Conservation (phyloP, 2,888 invertebrate genomes). For the Orthosia gothica region DNA sequence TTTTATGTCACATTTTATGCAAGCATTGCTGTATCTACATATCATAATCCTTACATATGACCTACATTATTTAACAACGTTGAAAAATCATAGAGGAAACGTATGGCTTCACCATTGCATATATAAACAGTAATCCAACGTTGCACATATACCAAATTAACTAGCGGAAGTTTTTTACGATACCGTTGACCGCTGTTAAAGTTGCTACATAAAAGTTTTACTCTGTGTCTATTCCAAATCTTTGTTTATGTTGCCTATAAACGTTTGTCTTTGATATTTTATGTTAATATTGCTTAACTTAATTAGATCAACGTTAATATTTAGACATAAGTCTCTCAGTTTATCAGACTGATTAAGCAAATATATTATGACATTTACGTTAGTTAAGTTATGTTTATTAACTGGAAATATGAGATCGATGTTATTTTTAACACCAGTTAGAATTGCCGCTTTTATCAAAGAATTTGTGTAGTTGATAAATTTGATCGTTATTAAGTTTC, state of each 20-base stretch:
- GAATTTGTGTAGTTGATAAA: not conserved
- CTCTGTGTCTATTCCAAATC: conserved; percentile 56
- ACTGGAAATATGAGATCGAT: not conserved
- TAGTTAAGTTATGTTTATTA: not conserved
- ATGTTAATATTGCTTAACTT: conserved; percentile 32
- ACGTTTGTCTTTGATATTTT: conserved; percentile 61
- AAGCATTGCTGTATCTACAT: conserved; percentile 13
- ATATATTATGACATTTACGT: not conserved
- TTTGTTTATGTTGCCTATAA: conserved; percentile 51
- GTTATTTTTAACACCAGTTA: not conserved
- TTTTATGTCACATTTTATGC: conserved; percentile 7
- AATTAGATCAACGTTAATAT: conserved; percentile 41
- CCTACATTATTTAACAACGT: conserved; percentile 20
- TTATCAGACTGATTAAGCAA: not conserved
- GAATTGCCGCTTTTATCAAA: not conserved
- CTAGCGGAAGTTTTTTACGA: conserved; percentile 72
- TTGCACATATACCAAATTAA: conserved; percentile 66
- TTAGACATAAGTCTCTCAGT: conserved; percentile 17
- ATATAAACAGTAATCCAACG: conserved; percentile 51
- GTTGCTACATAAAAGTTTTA: conserved; percentile 62
- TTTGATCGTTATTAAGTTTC: not conserved
- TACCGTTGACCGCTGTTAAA: conserved; percentile 70
- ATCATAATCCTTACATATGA: not conserved
- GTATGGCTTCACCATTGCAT: conserved; percentile 24
- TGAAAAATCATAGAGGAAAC: conserved; percentile 12